These are phyloP conservation scores for Ecdyonurus torrentis DNA, from an alignment of 2,888 invertebrate genomes.

Conservation along the genomic window DNA sequence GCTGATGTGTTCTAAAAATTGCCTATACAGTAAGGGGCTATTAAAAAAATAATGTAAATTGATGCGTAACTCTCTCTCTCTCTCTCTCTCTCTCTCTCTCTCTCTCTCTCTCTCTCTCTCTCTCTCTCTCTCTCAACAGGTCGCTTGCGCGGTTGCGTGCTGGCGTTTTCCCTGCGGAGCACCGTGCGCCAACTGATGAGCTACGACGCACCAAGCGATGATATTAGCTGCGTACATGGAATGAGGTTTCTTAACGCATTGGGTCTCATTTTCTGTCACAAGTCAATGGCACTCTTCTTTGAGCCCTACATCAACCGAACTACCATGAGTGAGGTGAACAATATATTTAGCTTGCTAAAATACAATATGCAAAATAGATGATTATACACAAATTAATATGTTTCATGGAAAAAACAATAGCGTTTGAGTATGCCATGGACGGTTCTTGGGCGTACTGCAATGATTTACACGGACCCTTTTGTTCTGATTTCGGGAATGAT, in stretches of 20 bases:
- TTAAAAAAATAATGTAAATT: too few relatives aligned
- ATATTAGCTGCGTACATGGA: slow-evolving; percentile 27
- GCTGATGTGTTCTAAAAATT: too few relatives aligned
- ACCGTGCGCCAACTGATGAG: slow-evolving; percentile 9
- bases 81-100: not conserved
- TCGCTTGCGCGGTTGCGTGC: slow-evolving; percentile 2
- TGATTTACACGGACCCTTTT: slow-evolving; percentile 43
- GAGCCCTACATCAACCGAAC: slow-evolving; percentile 39
- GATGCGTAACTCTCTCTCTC: too few relatives aligned
- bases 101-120: not conserved
- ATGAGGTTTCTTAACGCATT: slow-evolving; percentile 36
- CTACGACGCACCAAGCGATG: slow-evolving; percentile 6
- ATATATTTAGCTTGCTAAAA: not conserved
- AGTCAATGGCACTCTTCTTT: slow-evolving; percentile 40
- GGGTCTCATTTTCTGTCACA: slow-evolving; percentile 36
- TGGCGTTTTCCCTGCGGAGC: slow-evolving; percentile 13
- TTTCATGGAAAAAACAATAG: slow-evolving; percentile 15
- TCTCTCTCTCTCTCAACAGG: not conserved
- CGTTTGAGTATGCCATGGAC: slow-evolving; percentile 34
- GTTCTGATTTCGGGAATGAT: slow-evolving; percentile 40
- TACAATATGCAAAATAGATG: not conserved
- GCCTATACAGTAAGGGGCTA: too few relatives aligned
- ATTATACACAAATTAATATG: not conserved
- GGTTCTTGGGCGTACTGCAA: slow-evolving; percentile 39
- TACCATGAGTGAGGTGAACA: slow-evolving; percentile 32